Base-by-base conservation (phyloP, 2,888 invertebrate species). In the Trachelus stipa region DNA sequence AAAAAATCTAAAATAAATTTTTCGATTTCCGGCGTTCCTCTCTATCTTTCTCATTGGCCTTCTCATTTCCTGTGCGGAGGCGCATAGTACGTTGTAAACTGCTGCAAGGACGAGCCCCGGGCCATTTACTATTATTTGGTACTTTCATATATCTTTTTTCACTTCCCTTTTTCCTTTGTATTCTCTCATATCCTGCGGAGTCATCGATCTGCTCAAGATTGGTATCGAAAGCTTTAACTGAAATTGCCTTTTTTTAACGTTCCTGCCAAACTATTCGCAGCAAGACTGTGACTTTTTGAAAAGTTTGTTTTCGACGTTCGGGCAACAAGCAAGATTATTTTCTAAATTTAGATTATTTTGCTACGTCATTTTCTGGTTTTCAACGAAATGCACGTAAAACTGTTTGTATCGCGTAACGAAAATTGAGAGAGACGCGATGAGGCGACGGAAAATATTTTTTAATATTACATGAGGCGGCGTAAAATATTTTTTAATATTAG, bases 291-390 rank as follows among this genome's bases (percentile, higher is more conserved):
- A 31, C 30, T 34, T 31, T 34, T 30, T 2, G 4, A 33, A 12
- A 71, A 31, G 12, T 71, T 71, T 71, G 31, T 71, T 31, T 31
- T 71, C 31, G 71, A 33, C 33, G 9, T 31, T 31, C 30, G 31
- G 31, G 12, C 34, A 71, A 31, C 31, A 6, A 71, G 15, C 23
- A 71, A 31, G 31, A 31, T 4, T 34, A 1, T 12, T 71, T 15
- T 71, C 31, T 71, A 71, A 11, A 71, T 11, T 71, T 71, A 71
- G 15, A 71, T 71, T 31, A 33, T 31, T 71, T 71, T 71, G 56
- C 23, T 23, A 56, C 9, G 56, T 15, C 56, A 23, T 23, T 56
- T 23, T 56, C 9, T 23, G 9, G 9, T 56, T 9, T 23, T 56
- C 56, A 23, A 9, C 23, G 15, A 40, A 40, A 40, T 9, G 6